These are phyloP conservation scores for Zonitis immaculata DNA, from an alignment of 2,888 invertebrate species.

Conservation along the genomic window DNA sequence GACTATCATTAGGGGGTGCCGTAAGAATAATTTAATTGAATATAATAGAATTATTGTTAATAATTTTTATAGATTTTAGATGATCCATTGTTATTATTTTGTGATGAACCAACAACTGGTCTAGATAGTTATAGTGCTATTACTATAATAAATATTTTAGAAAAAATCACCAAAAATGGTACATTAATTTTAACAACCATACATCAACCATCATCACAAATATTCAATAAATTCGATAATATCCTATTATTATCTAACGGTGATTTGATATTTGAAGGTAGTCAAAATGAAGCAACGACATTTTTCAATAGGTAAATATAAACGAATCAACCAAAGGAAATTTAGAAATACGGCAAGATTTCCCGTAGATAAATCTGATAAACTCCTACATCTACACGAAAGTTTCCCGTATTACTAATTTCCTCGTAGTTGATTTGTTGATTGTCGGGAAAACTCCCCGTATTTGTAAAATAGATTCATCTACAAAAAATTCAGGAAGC, in stretches of 20 bases:
- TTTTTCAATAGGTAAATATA: slow-evolving; percentile 37
- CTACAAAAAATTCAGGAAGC: too few species aligned
- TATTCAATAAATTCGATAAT: slow-evolving; percentile 77
- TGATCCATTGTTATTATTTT: slow-evolving; percentile 84
- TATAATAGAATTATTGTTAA: too few species aligned
- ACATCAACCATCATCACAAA: slow-evolving; percentile 86
- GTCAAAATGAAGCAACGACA: slow-evolving; percentile 61
- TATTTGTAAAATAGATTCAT: too few species aligned
- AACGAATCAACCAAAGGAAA: too few species aligned
- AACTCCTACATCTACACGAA: too few species aligned
- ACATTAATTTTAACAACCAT: slow-evolving; percentile 83
- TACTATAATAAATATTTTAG: slow-evolving; percentile 68
- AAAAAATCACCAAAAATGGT: slow-evolving; percentile 60
- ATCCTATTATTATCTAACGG: slow-evolving; percentile 75
- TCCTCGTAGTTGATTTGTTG: too few species aligned
- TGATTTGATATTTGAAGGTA: slow-evolving; percentile 72
- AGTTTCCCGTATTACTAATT: too few species aligned
- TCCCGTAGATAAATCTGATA: too few species aligned
- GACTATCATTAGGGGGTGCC: slow-evolving; percentile 74
- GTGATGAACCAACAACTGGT: slow-evolving; percentile 92
- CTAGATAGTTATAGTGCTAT: slow-evolving; percentile 86
- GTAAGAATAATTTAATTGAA: too few species aligned
- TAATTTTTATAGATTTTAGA: slow-evolving; percentile 66
- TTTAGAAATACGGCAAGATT: too few species aligned
- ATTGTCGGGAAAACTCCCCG: too few species aligned